Evolutionary conservation across 2,797 vertebrate species (phyloP).

Genomic region (Phoeniculus purpureus): DNA sequence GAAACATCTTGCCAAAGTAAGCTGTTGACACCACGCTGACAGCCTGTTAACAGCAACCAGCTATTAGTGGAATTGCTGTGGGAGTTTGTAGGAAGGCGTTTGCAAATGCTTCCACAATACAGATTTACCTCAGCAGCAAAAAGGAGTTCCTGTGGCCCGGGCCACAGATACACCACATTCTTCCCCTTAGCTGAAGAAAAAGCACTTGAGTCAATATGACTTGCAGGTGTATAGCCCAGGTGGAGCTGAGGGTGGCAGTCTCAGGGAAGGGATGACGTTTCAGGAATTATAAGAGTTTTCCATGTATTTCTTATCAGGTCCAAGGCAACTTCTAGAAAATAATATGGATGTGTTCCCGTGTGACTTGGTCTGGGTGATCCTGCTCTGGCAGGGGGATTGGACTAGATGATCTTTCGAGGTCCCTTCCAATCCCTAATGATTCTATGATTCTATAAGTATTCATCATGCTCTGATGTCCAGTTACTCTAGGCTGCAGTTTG

Average conservation of each 20-base stretch:
- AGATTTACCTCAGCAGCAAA: neutral
- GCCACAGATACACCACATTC: neutral
- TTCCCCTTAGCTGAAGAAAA: neutral
- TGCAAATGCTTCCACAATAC: constrained; percentile 20
- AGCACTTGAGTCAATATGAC: neutral
- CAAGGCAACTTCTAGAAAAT: no score
- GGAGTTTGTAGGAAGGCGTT: constrained; percentile 22
- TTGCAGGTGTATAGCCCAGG: neutral
- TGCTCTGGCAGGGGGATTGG: no score
- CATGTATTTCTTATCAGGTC: neutral
- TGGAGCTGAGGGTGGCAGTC: neutral
- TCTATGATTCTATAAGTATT: no score
- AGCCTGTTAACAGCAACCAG: constrained; percentile 13
- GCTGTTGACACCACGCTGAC: neutral
- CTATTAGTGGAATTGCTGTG: constrained; percentile 7
- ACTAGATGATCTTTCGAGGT: no score
- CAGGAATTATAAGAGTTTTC: neutral
- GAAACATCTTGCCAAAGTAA: constrained; percentile 22
- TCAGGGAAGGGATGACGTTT: neutral
- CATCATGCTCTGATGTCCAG: neutral
- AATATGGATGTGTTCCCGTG: no score
- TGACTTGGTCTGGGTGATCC: no score
- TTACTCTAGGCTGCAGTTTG: neutral
- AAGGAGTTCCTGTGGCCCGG: neutral
- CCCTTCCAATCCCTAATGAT: no score